Base-by-base conservation (phyloP, 2,888 invertebrate genomes). In the Malthinus seriepunctatus region DNA sequence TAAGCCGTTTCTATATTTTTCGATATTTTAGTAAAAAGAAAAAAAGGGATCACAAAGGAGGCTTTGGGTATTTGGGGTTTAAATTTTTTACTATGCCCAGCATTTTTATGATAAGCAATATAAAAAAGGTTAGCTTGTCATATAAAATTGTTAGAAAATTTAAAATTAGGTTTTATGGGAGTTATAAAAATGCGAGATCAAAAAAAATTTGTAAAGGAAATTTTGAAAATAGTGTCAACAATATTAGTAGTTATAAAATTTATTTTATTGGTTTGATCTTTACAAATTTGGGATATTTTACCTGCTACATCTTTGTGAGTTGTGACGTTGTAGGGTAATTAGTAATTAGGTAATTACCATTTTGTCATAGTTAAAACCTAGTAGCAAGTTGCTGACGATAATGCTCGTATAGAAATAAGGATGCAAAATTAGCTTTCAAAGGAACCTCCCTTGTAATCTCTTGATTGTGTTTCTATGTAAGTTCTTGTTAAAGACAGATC, bases 401-500 rank as follows among this genome's bases (percentile, higher is more conserved):
- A 52, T 51, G 60, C 51, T 66, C 63, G 58, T 51, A 54, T 60
- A 58, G 58, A 60, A 23, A 42, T 23, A 42, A 62, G 62, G 61
- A 61, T 62, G 51, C 56, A 62, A 66, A 66, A 66, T 66, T 66
- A 66, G 66, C 60, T 64, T 63, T 67, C 65, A 63, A 67, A 67
- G 64, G 66, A 61, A 61, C 62, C 59, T 65, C 63, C 67, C 65
- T 63, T 65, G 66, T 69, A 70, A 70, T 67, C 70, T 68, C 68
- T 70, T 70, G 70, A 69, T 70, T 70, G 69, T 69, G 66, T 67
- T 68, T 67, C 69, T 69, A 62, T 69, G 68, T 68, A 69, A 66
- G 66, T 69, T 69, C 67, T 69, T 69, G 69, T 56, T 60, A 63
- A 65, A 68, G 71, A 71, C 68, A 70, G 70, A 71, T 71, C 68